Evolutionary conservation across 2,797 vertebrate species (phyloP).

Genomic region (Eospalax fontanierii): DNA sequence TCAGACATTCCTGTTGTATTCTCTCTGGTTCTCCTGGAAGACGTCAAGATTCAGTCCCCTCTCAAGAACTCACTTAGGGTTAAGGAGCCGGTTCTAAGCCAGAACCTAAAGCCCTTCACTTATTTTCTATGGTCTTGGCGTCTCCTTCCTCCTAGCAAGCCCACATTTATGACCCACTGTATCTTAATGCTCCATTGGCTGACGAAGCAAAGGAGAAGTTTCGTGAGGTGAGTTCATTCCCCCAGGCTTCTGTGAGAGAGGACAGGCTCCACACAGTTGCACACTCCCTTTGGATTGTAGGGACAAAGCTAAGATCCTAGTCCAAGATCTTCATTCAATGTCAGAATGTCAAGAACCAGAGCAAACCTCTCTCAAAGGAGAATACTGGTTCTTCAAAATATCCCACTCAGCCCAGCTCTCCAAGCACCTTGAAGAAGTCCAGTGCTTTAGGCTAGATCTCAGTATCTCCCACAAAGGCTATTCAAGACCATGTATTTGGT

Average conservation of each 20-base stretch:
- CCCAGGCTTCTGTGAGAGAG: background rate
- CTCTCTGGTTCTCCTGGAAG: background rate
- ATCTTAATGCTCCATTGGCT: too few relatives aligned
- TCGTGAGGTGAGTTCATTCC: background rate
- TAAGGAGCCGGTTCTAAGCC: background rate
- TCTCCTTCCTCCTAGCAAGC: background rate
- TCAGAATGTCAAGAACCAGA: conserved; percentile 49
- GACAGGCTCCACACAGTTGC: background rate
- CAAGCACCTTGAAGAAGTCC: background rate
- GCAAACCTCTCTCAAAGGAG: background rate
- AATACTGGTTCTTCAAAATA: background rate
- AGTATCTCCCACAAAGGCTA: conserved; percentile 4
- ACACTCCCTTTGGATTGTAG: background rate
- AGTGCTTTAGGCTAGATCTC: background rate
- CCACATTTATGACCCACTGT: background rate
- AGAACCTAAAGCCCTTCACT: background rate
- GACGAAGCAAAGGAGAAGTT: background rate
- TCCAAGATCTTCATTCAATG: background rate
- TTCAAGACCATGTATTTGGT: background rate
- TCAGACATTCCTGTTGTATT: background rate
- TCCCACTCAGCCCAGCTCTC: background rate
- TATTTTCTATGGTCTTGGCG: too few relatives aligned
- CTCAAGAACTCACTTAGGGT: background rate
- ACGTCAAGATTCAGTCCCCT: background rate
- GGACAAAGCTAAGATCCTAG: background rate